These are phyloP conservation scores for Phengaris alcon DNA, from an alignment of 2,888 invertebrate species.

Conservation along the genomic window DNA sequence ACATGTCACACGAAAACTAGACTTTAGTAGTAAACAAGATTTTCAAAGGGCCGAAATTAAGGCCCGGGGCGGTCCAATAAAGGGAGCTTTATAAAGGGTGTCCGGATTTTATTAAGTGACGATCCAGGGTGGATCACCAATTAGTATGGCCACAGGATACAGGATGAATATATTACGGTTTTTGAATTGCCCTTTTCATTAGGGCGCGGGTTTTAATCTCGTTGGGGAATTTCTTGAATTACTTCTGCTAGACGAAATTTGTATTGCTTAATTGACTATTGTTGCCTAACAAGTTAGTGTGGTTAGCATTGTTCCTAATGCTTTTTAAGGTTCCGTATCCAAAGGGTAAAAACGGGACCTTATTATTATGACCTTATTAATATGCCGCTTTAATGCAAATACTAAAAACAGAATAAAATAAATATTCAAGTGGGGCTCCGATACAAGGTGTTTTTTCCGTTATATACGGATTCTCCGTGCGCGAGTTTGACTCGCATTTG, in stretches of 20 bases:
- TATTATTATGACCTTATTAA: no score
- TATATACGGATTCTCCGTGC: no score
- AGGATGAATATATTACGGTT: constrained; percentile 27
- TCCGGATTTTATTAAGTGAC: constrained; percentile 62
- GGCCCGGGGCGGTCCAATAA: constrained; percentile 23
- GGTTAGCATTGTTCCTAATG: not conserved
- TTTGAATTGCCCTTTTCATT: constrained; percentile 13
- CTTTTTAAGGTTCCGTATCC: no score
- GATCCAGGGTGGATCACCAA: constrained; percentile 32
- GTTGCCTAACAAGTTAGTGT: not conserved
- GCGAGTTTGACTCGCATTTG: no score
- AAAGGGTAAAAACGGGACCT: no score
- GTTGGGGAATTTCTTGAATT: constrained; percentile 8
- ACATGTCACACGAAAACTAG: not conserved
- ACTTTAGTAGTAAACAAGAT: constrained; percentile 1
- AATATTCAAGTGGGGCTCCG: no score
- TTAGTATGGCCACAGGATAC: constrained; percentile 26
- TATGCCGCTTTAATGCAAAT: no score
- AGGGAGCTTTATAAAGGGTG: constrained; percentile 46
- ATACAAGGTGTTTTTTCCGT: no score
- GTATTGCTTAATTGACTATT: constrained; percentile 5
- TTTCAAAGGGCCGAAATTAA: constrained; percentile 9
- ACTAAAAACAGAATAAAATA: no score
- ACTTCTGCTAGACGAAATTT: constrained; percentile 9
- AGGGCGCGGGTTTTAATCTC: constrained; percentile 26